Conservation (phyloP, 2,888 invertebrate species). For the Leptogaster cylindrica region DNA sequence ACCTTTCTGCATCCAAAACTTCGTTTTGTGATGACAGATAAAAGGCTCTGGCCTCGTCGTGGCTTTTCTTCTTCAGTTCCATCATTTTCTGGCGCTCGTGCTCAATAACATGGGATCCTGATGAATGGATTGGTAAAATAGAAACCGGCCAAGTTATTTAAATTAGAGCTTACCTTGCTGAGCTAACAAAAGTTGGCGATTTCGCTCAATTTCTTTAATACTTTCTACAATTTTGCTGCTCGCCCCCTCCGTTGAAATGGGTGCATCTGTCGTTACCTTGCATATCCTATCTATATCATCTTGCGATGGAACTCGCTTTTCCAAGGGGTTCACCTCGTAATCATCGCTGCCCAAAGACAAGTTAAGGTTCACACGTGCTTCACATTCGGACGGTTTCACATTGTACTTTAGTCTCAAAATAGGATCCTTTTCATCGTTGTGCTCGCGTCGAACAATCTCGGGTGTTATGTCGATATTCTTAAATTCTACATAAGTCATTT, state of each 20-base stretch:
- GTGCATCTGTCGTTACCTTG: conserved; percentile 85
- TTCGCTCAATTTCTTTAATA: conserved; percentile 87
- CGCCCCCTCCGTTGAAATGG: conserved; percentile 73
- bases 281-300: conserved; percentile 87
- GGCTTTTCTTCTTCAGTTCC: conserved; percentile 83
- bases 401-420: conserved; percentile 51
- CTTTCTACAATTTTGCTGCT: conserved; percentile 83
- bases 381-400: conserved; percentile 39
- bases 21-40: conserved; percentile 68
- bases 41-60: conserved; percentile 86
- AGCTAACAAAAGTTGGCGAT: conserved; percentile 82
- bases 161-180: conserved; percentile 66
- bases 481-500: conserved; percentile 48
- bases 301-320: conserved; percentile 71
- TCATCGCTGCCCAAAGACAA: conserved; percentile 60
- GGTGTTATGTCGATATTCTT: conserved; percentile 40
- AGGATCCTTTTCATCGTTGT: conserved; percentile 49
- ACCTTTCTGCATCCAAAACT: conserved; percentile 9
- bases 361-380: conserved; percentile 53
- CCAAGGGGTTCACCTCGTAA: conserved; percentile 61
- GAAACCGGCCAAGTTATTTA: no score
- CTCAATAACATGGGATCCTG: conserved; percentile 90
- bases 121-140: conserved; percentile 38
- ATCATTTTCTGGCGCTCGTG: conserved; percentile 87
- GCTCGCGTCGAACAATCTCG: conserved; percentile 40